These are phyloP conservation scores for Muscicapa comitata DNA, from an alignment of 2,797 vertebrate genomes.

Conservation along the genomic window DNA sequence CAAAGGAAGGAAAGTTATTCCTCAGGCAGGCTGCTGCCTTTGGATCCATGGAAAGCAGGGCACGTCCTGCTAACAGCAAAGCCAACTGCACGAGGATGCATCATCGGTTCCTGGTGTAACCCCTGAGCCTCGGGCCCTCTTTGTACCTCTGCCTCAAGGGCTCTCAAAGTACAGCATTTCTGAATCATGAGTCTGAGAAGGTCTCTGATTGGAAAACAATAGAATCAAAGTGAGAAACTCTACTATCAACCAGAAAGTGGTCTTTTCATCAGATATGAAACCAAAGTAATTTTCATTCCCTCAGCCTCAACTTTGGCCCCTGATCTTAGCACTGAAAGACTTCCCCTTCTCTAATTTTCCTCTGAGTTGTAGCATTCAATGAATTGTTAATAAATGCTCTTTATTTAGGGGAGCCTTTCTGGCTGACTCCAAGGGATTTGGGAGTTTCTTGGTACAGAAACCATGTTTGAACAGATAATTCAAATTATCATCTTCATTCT, in stretches of 20 bases:
- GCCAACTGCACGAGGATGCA: neutral
- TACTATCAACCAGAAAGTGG: neutral
- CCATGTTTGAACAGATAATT: neutral
- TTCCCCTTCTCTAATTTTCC: neutral
- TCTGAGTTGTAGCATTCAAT: neutral
- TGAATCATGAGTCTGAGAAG: neutral
- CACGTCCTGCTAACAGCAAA: neutral
- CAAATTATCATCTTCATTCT: neutral
- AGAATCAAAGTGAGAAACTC: neutral
- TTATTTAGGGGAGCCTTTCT: neutral
- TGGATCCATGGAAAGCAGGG: rapidly evolving
- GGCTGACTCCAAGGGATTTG: neutral
- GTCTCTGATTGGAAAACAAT: neutral
- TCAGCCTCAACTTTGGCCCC: neutral
- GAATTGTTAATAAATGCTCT: rapidly evolving
- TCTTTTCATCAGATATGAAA: neutral
- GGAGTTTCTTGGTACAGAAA: neutral
- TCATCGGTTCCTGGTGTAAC: rapidly evolving
- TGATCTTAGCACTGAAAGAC: neutral
- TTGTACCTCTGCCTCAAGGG: neutral
- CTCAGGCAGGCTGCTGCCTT: neutral
- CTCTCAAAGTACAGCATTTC: neutral
- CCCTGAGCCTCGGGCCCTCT: rapidly evolving
- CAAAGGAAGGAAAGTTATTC: neutral
- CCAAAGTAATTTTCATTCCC: neutral